A percentile compares a stretch with the other conserved stretches of the same genome.
Conservation (phyloP, 2,888 invertebrate species). For the Eucera pruinosa region DNA sequence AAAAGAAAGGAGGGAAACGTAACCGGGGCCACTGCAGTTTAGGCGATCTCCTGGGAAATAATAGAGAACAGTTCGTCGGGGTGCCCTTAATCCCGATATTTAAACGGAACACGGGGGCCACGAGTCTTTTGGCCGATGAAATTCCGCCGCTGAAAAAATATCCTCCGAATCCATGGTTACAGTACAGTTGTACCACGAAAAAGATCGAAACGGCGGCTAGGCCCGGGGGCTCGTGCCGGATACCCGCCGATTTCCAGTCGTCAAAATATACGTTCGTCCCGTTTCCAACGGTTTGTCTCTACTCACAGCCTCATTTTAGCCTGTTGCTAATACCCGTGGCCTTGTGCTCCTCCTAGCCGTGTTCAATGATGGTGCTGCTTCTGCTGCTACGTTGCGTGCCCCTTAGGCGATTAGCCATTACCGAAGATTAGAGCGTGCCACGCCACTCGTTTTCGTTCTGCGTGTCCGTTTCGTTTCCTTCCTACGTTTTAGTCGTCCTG, state of each 20-base stretch:
- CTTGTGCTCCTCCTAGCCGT: slow-evolving; percentile 27
- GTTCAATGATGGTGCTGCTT: slow-evolving; percentile 16
- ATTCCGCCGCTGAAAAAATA: slow-evolving; percentile 50
- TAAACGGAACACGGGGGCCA: slow-evolving; percentile 69
- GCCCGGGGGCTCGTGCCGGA: slow-evolving; percentile 62
- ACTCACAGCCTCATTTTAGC: slow-evolving; percentile 53
- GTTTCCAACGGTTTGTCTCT: slow-evolving; percentile 66
- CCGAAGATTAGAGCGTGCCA: slow-evolving; percentile 76
- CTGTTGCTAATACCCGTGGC: slow-evolving; percentile 66
- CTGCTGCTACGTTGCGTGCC: slow-evolving; percentile 59
- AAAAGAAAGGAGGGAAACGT: slow-evolving; percentile 35
- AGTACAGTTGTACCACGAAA: slow-evolving; percentile 21
- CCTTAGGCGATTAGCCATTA: slow-evolving; percentile 77
- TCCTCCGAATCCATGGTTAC: slow-evolving; percentile 19
- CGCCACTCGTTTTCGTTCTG: slow-evolving; percentile 51
- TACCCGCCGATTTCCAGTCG: slow-evolving; percentile 80
- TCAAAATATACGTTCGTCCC: slow-evolving; percentile 83
- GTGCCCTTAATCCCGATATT: slow-evolving; percentile 72
- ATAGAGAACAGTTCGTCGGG: slow-evolving; percentile 66
- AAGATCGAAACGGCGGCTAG: slow-evolving; percentile 1
- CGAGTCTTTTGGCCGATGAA: slow-evolving; percentile 39
- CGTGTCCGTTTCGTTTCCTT: slow-evolving; percentile 47
- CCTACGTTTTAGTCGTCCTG: slow-evolving; percentile 28
- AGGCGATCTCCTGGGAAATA: slow-evolving; percentile 67
- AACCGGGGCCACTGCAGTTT: slow-evolving; percentile 53